Conservation (phyloP, 1,140 invertebrate species). For the Trypoxylus dichotomus region DNA sequence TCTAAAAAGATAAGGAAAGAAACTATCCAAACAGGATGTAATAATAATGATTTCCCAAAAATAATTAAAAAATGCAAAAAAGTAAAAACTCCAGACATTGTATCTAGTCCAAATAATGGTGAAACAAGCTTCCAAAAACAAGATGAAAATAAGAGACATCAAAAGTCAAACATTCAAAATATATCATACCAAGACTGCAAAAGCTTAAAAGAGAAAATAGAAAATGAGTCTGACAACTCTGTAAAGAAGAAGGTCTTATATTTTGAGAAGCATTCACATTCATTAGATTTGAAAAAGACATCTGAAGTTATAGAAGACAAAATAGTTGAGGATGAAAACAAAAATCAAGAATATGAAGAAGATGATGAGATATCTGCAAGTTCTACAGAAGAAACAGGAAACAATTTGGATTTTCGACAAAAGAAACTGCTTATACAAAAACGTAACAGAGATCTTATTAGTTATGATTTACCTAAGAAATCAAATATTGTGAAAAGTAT, state of each 20-base stretch:
- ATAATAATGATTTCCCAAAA: neutral
- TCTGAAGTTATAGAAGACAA: neutral
- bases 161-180: neutral
- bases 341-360: neutral
- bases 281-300: neutral
- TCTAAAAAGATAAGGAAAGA: neutral
- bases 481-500: neutral
- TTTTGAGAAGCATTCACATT: neutral
- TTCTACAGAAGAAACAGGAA: neutral
- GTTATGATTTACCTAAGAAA: conserved; percentile 15
- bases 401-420: neutral
- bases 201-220: neutral
- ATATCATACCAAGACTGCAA: neutral
- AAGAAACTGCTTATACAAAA: neutral
- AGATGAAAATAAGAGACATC: neutral
- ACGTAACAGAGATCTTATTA: conserved; percentile 5
- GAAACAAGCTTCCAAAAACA: neutral
- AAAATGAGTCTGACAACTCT: neutral
- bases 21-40: neutral
- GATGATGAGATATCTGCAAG: neutral
- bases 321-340: neutral
- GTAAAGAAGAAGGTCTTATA: neutral
- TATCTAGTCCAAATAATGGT: neutral
- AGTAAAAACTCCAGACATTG: neutral
- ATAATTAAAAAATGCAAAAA: neutral